These are phyloP conservation scores for Pangasius krempfi DNA, from an alignment of 2,797 vertebrate genomes.

Conservation along the genomic window DNA sequence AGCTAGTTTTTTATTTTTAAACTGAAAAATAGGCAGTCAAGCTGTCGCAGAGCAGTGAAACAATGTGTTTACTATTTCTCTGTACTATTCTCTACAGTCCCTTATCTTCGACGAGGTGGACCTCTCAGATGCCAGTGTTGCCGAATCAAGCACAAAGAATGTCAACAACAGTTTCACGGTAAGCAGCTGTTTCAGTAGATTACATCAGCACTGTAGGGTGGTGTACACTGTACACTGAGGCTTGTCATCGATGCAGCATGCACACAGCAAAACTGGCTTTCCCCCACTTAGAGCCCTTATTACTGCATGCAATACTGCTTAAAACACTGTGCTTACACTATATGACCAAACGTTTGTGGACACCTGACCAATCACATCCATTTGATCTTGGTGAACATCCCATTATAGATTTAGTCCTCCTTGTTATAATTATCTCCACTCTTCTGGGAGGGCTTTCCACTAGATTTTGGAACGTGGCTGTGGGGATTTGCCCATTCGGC, in stretches of 20 bases:
- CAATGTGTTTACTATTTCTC: constrained; percentile 61
- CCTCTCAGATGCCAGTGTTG: constrained; percentile 96
- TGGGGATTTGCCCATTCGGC: background rate
- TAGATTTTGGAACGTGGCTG: background rate
- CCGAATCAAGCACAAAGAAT: constrained; percentile 99
- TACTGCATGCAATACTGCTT: background rate
- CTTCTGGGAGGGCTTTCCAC: background rate
- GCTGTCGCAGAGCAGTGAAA: background rate
- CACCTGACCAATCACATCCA: background rate
- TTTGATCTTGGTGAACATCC: background rate
- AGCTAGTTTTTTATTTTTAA: constrained; percentile 12
- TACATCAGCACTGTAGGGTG: constrained; percentile 7
- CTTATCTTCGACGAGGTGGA: constrained; percentile 99
- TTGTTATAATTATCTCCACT: background rate
- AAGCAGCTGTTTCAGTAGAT: constrained; percentile 66
- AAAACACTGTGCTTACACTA: background rate
- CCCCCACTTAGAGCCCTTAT: background rate
- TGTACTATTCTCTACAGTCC: constrained; percentile 79
- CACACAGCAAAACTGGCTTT: background rate
- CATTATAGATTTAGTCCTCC: background rate
- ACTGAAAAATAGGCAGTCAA: constrained; percentile 32
- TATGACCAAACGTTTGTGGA: background rate
- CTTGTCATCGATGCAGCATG: background rate
- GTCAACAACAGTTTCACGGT: constrained; percentile 99
- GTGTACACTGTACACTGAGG: background rate